phyloP scores from a whole-genome alignment of 1,140 invertebrate genomes.

The Propsilocerus akamusi region DNA sequence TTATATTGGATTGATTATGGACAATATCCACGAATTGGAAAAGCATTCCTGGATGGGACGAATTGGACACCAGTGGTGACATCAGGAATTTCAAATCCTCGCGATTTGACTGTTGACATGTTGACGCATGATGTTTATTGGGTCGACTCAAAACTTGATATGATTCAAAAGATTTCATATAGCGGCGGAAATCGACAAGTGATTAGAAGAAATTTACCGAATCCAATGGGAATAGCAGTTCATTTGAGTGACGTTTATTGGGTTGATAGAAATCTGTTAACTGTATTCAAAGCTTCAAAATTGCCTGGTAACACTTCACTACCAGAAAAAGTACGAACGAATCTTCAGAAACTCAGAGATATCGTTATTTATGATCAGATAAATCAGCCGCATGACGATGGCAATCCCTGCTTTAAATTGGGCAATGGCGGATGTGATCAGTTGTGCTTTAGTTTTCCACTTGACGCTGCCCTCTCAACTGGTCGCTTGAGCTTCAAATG shows the following conservation, averaged over 20 bases:
- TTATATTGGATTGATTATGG: constrained; percentile 98
- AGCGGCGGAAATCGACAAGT: constrained; percentile 61
- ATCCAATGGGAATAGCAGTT: constrained; percentile 86
- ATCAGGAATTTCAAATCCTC: constrained; percentile 75
- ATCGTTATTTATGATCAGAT: constrained; percentile 78
- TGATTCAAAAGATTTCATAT: constrained; percentile 74
- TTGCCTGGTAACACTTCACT: constrained; percentile 44
- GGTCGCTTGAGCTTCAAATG: constrained; percentile 47
- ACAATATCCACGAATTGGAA: constrained; percentile 88
- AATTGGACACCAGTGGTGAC: constrained; percentile 77
- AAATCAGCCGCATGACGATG: constrained; percentile 65
- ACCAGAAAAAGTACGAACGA: constrained; percentile 54
- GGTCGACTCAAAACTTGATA: constrained; percentile 88
- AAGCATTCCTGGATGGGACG: constrained; percentile 72
- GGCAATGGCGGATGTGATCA: constrained; percentile 78
- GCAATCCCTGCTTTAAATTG: constrained; percentile 54
- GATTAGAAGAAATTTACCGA: constrained; percentile 76
- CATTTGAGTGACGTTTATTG: constrained; percentile 75
- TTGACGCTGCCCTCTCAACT: constrained; percentile 23
- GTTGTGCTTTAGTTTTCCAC: constrained; percentile 83
- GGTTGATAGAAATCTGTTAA: constrained; percentile 85
- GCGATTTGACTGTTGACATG: constrained; percentile 88
- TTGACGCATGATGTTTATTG: constrained; percentile 90
- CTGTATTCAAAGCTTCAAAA: constrained; percentile 74
- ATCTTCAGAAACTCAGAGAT: constrained; percentile 65